Evolutionary conservation across 2,113 vertebrate species (phyloP).

Genomic region (Ibidorhyncha struthersii): DNA sequence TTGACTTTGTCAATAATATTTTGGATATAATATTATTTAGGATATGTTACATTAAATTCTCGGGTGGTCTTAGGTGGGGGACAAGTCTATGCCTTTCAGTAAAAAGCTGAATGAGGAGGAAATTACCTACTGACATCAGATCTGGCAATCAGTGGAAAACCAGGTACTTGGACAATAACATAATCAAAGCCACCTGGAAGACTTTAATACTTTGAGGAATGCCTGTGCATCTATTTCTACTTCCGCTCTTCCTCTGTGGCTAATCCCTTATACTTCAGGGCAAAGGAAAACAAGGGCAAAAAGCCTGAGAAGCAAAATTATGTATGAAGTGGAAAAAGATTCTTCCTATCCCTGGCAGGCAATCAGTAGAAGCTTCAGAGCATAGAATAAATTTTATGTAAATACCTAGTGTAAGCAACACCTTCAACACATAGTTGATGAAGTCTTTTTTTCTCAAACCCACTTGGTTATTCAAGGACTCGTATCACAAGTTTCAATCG

Average conservation of each 20-base stretch:
- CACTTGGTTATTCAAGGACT: slow-evolving; percentile 22
- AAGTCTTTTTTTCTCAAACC: neutral
- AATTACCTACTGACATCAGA: neutral
- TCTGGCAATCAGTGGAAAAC: neutral
- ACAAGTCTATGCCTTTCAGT: neutral
- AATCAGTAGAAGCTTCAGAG: slow-evolving; percentile 9
- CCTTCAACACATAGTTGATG: neutral
- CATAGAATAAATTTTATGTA: slow-evolving; percentile 7
- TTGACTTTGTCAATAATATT: neutral
- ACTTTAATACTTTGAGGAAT: neutral
- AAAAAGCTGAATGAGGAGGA: neutral
- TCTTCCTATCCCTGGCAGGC: neutral
- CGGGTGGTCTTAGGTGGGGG: neutral
- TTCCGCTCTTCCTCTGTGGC: neutral
- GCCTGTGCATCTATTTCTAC: neutral
- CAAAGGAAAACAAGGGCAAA: neutral
- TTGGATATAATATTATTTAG: neutral
- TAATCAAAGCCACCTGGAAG: neutral
- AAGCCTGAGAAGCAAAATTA: neutral
- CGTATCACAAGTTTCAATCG: slow-evolving; percentile 9
- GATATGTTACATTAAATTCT: neutral
- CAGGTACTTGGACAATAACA: neutral
- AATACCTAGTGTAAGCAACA: neutral
- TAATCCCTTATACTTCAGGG: neutral
- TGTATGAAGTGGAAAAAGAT: neutral